phyloP scores from a whole-genome alignment of 2,888 invertebrate genomes.

The Corbicula japonica region DNA sequence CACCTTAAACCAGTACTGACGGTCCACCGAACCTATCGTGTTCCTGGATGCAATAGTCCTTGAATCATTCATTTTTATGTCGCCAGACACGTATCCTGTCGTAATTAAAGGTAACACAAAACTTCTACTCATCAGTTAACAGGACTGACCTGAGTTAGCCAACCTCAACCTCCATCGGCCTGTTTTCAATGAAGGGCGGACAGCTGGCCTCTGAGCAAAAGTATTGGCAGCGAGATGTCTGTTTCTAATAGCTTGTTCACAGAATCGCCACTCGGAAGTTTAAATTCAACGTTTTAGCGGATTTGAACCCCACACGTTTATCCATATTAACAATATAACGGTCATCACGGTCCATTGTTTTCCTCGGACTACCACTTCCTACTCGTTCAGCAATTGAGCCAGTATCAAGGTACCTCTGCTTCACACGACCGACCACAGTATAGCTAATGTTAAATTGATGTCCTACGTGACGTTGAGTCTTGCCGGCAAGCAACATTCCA shows the following conservation, averaged over 20 bases:
- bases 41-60: conserved; percentile 32
- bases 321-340: background rate
- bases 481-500: background rate
- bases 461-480: conserved; percentile 10
- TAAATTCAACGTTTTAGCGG: conserved; percentile 15
- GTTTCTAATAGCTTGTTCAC: conserved; percentile 24
- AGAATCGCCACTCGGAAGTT: conserved; percentile 20
- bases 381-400: background rate
- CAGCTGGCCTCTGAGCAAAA: conserved; percentile 26
- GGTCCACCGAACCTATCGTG: conserved; percentile 46
- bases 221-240: conserved; percentile 30
- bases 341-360: conserved; percentile 5
- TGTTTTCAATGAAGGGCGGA: conserved; percentile 23
- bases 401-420: background rate
- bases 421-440: background rate
- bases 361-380: background rate
- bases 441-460: conserved; percentile 3
- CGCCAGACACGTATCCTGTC: conserved; percentile 35
- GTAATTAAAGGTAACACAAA: conserved; percentile 30
- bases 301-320: conserved; percentile 20
- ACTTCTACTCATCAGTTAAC: conserved; percentile 9
- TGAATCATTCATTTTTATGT: conserved; percentile 31
- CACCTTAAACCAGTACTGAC: conserved; percentile 48
- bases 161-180: conserved; percentile 9
- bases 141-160: background rate